phyloP scores from a whole-genome alignment of 2,113 vertebrate genomes.

The Catagonus wagneri region DNA sequence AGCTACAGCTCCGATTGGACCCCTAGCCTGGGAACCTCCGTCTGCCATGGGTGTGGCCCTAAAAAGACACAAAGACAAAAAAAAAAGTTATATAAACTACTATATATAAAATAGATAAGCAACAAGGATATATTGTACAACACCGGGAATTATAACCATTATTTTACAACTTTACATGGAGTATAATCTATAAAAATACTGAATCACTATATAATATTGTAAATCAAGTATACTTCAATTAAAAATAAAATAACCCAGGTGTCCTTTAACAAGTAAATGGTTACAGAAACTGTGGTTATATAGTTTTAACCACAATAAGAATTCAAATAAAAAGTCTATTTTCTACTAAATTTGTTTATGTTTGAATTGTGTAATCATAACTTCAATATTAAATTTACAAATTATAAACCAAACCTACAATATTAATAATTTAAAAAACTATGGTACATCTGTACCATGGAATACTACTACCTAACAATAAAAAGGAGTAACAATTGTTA shows the following conservation, averaged over 20 bases:
- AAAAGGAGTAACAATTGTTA: neutral
- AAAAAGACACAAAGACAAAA: too few species aligned
- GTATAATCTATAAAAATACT: neutral
- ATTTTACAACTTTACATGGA: neutral
- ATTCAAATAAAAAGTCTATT: neutral
- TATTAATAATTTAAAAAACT: neutral
- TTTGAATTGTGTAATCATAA: neutral
- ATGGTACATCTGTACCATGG: neutral
- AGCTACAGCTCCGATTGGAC: too few species aligned
- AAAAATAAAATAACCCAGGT: neutral
- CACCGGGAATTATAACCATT: neutral
- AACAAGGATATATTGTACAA: neutral
- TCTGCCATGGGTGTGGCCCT: too few species aligned
- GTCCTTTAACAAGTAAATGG: neutral
- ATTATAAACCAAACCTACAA: neutral
- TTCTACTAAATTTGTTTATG: neutral
- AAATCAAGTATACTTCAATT: neutral
- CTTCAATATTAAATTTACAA: neutral
- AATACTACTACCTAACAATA: neutral
- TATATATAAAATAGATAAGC: neutral
- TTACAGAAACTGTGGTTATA: neutral
- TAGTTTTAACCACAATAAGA: neutral
- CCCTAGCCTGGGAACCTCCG: too few species aligned
- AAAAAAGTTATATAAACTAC: neutral
- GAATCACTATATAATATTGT: neutral